Conservation (phyloP, 2,797 vertebrate species). For the Sibirionetta formosa region DNA sequence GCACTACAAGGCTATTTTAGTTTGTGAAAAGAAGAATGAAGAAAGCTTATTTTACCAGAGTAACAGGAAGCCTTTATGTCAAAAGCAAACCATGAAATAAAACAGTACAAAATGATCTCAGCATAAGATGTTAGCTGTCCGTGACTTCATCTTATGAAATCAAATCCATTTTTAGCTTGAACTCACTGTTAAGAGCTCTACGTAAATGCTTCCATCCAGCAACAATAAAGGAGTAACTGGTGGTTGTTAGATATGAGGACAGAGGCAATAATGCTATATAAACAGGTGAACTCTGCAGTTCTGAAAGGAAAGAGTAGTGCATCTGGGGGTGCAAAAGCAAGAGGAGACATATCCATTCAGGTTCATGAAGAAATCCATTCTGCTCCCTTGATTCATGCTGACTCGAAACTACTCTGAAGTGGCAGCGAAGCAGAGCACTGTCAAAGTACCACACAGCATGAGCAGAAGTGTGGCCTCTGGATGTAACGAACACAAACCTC, state of each 20-base stretch:
- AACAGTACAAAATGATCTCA: constrained; percentile 4
- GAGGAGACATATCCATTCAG: not conserved
- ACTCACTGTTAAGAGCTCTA: not conserved
- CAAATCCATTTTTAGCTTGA: constrained; percentile 9
- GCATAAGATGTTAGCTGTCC: not conserved
- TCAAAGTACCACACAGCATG: not conserved
- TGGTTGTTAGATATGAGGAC: not conserved
- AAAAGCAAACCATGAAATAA: constrained; percentile 37
- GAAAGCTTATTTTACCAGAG: constrained; percentile 16
- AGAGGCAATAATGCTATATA: not conserved
- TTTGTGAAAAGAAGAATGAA: constrained; percentile 49
- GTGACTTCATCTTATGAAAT: not conserved
- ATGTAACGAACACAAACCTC: not conserved
- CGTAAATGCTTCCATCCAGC: not conserved
- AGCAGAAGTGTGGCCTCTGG: not conserved
- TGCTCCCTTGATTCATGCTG: not conserved
- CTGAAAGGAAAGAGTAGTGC: not conserved
- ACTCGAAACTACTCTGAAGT: not conserved
- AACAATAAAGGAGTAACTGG: not conserved
- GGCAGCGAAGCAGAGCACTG: not conserved
- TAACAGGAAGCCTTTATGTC: constrained; percentile 7
- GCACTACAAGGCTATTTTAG: constrained; percentile 23
- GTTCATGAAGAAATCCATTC: not conserved
- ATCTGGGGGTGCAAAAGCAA: not conserved
- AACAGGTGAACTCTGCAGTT: not conserved